Percentiles rank a stretch among this genome's conserved stretches.
phyloP scores from a whole-genome alignment of 2,113 vertebrate species.

The Perca fluviatilis region DNA sequence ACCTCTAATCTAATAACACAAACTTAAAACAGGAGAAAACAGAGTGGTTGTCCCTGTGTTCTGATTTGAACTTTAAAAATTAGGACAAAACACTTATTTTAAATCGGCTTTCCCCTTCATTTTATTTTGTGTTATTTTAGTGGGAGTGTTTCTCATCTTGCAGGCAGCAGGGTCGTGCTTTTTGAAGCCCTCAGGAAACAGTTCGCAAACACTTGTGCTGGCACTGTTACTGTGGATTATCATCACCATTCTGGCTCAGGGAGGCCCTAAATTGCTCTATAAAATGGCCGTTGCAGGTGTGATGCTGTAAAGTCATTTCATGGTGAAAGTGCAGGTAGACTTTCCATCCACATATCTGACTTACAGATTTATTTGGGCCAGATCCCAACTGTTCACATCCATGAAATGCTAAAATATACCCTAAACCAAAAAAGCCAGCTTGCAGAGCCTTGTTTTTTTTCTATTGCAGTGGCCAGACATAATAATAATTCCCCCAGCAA shows the following conservation, averaged over 20 bases:
- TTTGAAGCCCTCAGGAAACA: constrained; percentile 21
- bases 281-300: constrained; percentile 76
- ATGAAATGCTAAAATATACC: constrained; percentile 18
- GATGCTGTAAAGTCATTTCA: constrained; percentile 48
- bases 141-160: constrained; percentile 25
- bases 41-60: constrained; percentile 28
- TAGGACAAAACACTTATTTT: constrained; percentile 51
- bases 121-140: constrained; percentile 24
- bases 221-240: constrained; percentile 31
- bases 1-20: constrained; percentile 61
- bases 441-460: neutral
- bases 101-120: constrained; percentile 5
- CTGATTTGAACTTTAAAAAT: constrained; percentile 44
- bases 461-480: neutral
- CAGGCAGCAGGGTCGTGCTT: neutral
- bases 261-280: constrained; percentile 39
- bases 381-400: constrained; percentile 17
- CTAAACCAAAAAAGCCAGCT: neutral
- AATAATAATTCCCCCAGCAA: constrained; percentile 2
- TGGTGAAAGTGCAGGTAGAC: constrained; percentile 37
- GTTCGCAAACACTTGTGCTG: constrained; percentile 5
- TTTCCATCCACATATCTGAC: constrained; percentile 40
- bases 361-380: constrained; percentile 42
- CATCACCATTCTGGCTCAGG: constrained; percentile 27
- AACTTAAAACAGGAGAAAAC: constrained; percentile 51